Evolutionary conservation across 2,113 vertebrate species (phyloP).

Genomic region (Hemichromis elongatus): DNA sequence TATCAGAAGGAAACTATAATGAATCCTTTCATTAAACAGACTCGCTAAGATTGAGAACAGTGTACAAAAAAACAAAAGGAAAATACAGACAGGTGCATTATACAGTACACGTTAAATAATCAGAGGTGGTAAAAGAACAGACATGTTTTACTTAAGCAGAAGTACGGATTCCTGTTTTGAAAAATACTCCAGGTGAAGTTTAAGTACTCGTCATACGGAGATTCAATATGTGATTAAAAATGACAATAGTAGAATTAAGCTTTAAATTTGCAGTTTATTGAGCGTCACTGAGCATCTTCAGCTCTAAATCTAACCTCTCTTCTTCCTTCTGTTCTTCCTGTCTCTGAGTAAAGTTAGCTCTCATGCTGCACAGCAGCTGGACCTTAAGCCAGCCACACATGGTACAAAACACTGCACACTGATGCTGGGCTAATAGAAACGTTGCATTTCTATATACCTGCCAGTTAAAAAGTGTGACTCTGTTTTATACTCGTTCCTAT

Average conservation of each 20-base stretch:
- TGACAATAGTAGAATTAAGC: background rate
- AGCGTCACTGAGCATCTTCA: fast-evolving
- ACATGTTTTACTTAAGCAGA: background rate
- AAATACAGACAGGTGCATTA: background rate
- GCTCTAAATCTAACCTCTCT: background rate
- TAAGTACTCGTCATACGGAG: background rate
- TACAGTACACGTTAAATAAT: background rate
- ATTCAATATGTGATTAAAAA: background rate
- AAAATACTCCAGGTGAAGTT: background rate
- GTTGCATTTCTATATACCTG: background rate
- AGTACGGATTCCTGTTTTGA: background rate
- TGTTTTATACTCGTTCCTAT: background rate
- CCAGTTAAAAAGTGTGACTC: background rate
- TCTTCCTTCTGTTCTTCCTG: background rate
- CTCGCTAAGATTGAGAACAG: background rate
- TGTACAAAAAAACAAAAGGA: background rate
- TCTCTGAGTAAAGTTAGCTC: background rate
- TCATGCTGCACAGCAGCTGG: background rate
- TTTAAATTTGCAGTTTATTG: background rate
- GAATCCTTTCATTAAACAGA: background rate
- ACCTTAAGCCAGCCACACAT: background rate
- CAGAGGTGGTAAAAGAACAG: background rate
- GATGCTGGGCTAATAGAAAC: background rate
- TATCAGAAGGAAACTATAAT: background rate
- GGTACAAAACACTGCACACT: background rate